These are phyloP conservation scores for Papilio glaucus DNA, from an alignment of 1,140 invertebrate species.

Conservation along the genomic window DNA sequence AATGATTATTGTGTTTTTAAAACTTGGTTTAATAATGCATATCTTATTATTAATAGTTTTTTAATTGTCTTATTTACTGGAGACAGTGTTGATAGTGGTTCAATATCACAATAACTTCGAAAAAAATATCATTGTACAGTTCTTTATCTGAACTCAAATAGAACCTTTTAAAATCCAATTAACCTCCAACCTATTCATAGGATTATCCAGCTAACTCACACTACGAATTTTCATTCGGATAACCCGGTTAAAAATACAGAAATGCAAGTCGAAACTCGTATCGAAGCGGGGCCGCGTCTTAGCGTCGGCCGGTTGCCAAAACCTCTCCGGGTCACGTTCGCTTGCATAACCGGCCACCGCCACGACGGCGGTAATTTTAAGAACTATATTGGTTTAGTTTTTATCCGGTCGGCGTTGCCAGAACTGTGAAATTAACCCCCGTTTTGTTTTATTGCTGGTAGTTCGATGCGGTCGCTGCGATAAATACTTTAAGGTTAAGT, in stretches of 20 bases:
- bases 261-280: slow-evolving; percentile 53
- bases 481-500: slow-evolving; percentile 44
- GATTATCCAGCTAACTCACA: slow-evolving; percentile 31
- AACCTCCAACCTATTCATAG: slow-evolving; percentile 34
- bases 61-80: no score
- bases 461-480: slow-evolving; percentile 47
- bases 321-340: slow-evolving; percentile 58
- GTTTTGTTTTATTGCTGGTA: slow-evolving; percentile 59
- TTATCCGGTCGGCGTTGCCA: slow-evolving; percentile 60
- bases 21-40: no score
- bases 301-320: slow-evolving; percentile 58
- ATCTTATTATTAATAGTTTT: no score
- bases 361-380: slow-evolving; percentile 64
- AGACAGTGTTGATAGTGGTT: no score
- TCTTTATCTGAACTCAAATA: background rate
- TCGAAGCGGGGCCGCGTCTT: slow-evolving; percentile 48
- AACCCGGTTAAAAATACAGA: slow-evolving; percentile 57
- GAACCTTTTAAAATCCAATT: slow-evolving; percentile 41
- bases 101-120: no score
- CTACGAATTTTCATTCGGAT: slow-evolving; percentile 41
- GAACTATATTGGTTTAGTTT: slow-evolving; percentile 77
- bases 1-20: no score
- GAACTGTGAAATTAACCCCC: slow-evolving; percentile 59
- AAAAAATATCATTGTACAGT: no score
- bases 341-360: slow-evolving; percentile 57